Percentiles rank a stretch among this genome's conserved stretches.
Conservation (phyloP, 2,888 invertebrate genomes). For the Mactromeris polynyma region DNA sequence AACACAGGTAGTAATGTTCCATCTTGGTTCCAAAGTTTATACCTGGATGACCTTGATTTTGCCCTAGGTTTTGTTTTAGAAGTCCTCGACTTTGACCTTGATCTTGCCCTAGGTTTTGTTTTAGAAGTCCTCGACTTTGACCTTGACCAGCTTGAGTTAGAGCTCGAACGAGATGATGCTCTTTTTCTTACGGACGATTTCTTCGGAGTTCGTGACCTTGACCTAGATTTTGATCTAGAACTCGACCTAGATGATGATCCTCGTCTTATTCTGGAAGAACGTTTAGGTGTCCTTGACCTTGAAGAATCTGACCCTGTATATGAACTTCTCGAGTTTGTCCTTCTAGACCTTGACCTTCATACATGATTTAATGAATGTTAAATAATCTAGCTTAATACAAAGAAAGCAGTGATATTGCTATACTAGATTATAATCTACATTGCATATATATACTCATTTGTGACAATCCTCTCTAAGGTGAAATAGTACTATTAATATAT, state of each 20-base stretch:
- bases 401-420: background rate
- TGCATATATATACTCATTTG: too few relatives aligned
- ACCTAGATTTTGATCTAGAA: constrained; percentile 43
- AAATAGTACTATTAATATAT: too few relatives aligned
- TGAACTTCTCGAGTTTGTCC: constrained; percentile 47
- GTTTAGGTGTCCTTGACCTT: constrained; percentile 57
- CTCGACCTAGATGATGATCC: constrained; percentile 46
- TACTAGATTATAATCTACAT: background rate
- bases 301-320: constrained; percentile 70
- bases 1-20: background rate
- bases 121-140: constrained; percentile 4
- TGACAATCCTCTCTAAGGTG: too few relatives aligned
- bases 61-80: background rate
- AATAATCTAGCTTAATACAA: background rate
- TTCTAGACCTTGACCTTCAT: constrained; percentile 8
- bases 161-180: background rate
- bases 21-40: background rate
- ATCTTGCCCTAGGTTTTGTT: background rate
- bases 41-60: background rate
- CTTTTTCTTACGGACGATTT: background rate
- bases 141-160: constrained; percentile 18
- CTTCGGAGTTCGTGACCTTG: constrained; percentile 17
- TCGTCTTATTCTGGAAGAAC: constrained; percentile 42
- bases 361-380: constrained; percentile 32
- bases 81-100: too few relatives aligned